A percentile compares a stretch with the other conserved stretches of the same genome.
Conservation (phyloP, 1,140 invertebrate genomes). For the Trichonephila clavata region DNA sequence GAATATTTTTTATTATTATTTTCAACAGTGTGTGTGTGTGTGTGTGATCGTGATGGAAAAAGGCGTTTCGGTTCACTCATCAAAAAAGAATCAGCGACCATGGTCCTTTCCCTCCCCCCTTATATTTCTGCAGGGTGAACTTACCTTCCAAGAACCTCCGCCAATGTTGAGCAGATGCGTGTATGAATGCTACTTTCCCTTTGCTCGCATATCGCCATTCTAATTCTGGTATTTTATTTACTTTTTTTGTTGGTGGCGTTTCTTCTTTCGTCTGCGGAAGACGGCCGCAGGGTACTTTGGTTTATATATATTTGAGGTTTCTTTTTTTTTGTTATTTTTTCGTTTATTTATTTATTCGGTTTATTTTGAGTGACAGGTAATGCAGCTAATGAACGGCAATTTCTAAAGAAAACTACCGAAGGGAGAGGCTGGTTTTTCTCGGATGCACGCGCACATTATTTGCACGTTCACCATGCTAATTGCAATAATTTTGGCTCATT, state of each 20-base stretch:
- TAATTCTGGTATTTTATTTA: background rate
- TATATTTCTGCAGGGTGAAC: background rate
- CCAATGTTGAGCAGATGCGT: conserved; percentile 38
- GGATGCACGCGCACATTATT: conserved; percentile 37
- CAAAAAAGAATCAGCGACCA: conserved; percentile 59
- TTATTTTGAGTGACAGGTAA: conserved; percentile 57
- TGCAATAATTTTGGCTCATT: conserved; percentile 27
- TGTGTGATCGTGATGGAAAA: conserved; percentile 65
- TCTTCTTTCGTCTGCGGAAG: conserved; percentile 29
- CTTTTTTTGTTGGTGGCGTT: conserved; percentile 9
- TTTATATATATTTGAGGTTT: conserved; percentile 33
- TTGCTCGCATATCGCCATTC: background rate
- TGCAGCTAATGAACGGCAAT: conserved; percentile 49
- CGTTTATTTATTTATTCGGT: conserved; percentile 51
- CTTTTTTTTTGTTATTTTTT: conserved; percentile 10
- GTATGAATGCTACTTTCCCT: background rate
- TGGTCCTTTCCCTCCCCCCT: background rate
- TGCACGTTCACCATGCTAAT: conserved; percentile 52
- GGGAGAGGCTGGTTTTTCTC: conserved; percentile 35
- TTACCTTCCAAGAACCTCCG: conserved; percentile 20
- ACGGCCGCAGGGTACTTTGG: background rate
- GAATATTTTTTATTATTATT: background rate
- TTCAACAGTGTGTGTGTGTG: background rate
- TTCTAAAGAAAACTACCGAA: conserved; percentile 33
- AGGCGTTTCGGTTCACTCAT: conserved; percentile 60